Base-by-base conservation (phyloP, 2,888 invertebrate species). In the Melinaea menophilus region DNA sequence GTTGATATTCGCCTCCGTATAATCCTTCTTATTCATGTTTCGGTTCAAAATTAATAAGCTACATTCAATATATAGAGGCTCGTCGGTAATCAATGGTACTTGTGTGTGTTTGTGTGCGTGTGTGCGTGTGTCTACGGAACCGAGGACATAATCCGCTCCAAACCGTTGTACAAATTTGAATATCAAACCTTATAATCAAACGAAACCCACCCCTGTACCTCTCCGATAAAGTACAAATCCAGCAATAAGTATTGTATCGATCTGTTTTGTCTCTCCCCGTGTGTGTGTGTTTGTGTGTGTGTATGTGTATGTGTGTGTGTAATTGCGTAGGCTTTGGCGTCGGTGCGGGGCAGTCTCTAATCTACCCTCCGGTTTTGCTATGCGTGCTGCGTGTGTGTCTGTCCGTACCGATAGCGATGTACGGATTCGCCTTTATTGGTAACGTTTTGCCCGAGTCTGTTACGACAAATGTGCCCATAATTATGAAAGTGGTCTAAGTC, bases 241-340 rank as follows among this genome's bases (percentile, higher is more conserved):
- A 62, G 63, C 71, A 72, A 72, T 72, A 71, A 70, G 67, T 57
- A 59, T 57, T 59, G 59, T 76, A 81, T 82, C 77, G 82, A 81
- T 79, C 22, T 77, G 71, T 69, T 70, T 75, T 74, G 79, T 77
- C 74, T 66, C 67, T 70, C 67, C 69, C 72, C 75, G 73, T 69
- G 72, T 13, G 58, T 55, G 37, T 59, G 22, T 22, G 22, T 22
- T 0, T 22, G 22, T 22, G 22, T 22, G 22, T 22, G 22, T n/a
- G n/a, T n/a, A n/a, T n/a, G n/a, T n/a, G 22, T 22, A 1, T 22
- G 22, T 22, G 22, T 51, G 63, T 66, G 61, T 59, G 59, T 61
- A 66, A 67, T 67, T 63, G 67, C 58, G 58, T 61, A 68, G 60
- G 64, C 56, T 61, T 65, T 59, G 56, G 55, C 62, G 51, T 33